Percentiles rank a stretch among this genome's conserved stretches.
These are phyloP conservation scores for Macroteleia sp. DNA, from an alignment of 2,888 invertebrate genomes.

Conservation along the genomic window DNA sequence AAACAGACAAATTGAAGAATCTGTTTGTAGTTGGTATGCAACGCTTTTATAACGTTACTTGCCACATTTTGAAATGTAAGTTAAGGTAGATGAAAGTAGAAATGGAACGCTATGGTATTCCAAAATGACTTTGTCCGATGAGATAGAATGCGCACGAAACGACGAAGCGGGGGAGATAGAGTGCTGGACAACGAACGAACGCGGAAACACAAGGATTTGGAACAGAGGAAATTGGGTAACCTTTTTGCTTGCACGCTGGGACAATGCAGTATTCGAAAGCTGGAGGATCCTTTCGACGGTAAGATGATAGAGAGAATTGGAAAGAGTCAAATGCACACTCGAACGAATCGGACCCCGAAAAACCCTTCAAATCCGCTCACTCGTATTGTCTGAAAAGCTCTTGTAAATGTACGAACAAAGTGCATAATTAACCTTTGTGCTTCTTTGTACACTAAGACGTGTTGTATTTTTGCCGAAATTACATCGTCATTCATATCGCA, in stretches of 20 bases:
- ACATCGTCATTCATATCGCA: neutral
- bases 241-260: conserved; percentile 47
- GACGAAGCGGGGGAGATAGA: neutral
- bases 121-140: conserved; percentile 42
- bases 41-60: no score
- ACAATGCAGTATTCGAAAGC: conserved; percentile 51
- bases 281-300: conserved; percentile 36
- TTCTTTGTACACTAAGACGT: neutral
- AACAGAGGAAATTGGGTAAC: conserved; percentile 58
- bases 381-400: conserved; percentile 15
- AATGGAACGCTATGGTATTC: conserved; percentile 29
- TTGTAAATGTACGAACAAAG: conserved; percentile 30
- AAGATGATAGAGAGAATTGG: conserved; percentile 54
- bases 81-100: conserved; percentile 35
- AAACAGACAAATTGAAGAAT: conserved; percentile 27
- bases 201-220: conserved; percentile 49
- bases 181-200: conserved; percentile 40
- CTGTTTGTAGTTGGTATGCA: conserved; percentile 13
- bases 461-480: neutral
- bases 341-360: conserved; percentile 39
- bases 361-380: conserved; percentile 9
- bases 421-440: conserved; percentile 27
- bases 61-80: conserved; percentile 15
- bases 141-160: conserved; percentile 27
- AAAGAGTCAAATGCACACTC: conserved; percentile 53